A percentile compares a stretch with the other conserved stretches of the same genome.
Conservation (phyloP, 1,140 invertebrate genomes). For the Palaemon carinicauda region DNA sequence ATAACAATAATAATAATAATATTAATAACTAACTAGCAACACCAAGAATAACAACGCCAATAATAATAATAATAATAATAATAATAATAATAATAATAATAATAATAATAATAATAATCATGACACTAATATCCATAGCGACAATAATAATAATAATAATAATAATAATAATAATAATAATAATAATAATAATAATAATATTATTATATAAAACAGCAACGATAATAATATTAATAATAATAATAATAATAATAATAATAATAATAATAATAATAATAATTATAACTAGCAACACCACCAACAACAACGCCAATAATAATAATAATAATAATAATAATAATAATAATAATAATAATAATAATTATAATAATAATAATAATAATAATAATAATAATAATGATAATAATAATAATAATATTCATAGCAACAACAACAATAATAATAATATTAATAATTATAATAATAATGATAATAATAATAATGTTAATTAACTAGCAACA, state of each 20-base stretch:
- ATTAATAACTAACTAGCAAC: background rate
- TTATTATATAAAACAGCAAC: background rate
- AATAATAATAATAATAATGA: no score
- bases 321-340: background rate
- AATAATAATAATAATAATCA: background rate
- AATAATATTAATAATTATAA: no score
- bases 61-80: constrained; percentile 19
- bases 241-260: constrained; percentile 6
- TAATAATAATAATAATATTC: no score
- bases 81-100: constrained; percentile 4
- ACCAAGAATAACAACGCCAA: background rate
- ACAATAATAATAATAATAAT: background rate
- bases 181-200: background rate
- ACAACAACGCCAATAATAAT: no score
- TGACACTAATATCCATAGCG: background rate
- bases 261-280: background rate
- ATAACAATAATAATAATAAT: background rate
- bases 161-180: background rate
- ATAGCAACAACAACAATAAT: no score
- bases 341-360: background rate
- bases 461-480: no score
- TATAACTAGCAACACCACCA: no score
- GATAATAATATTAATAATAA: constrained; percentile 13
- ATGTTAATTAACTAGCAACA: no score
- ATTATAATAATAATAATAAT: background rate